These are phyloP conservation scores for Sycophaga agraensis DNA, from an alignment of 1,140 invertebrate genomes.

Conservation along the genomic window DNA sequence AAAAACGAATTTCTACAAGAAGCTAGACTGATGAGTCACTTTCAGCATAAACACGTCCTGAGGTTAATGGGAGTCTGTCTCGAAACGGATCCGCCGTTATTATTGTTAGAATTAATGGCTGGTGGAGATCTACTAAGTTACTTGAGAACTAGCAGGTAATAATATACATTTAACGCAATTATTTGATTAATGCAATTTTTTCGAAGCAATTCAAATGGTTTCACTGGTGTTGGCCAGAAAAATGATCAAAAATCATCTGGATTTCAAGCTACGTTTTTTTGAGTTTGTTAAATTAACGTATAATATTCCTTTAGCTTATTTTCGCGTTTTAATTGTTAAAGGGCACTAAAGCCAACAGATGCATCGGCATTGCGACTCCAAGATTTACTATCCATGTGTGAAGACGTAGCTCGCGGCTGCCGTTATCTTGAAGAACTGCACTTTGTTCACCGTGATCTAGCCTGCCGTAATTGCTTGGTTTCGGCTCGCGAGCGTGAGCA, in stretches of 20 bases:
- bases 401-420: conserved; percentile 92
- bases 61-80: conserved; percentile 90
- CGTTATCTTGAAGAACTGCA: conserved; percentile 91
- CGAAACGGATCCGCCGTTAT: conserved; percentile 88
- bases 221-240: too few species aligned
- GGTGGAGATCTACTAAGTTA: conserved; percentile 92
- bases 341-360: conserved; percentile 60
- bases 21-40: conserved; percentile 95
- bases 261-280: too few species aligned
- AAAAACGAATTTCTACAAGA: conserved; percentile 95
- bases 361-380: conserved; percentile 68
- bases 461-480: conserved; percentile 91
- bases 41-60: conserved; percentile 94
- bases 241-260: too few species aligned
- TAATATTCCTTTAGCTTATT: too few species aligned
- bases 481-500: conserved; percentile 68
- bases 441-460: conserved; percentile 95
- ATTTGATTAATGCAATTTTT: too few species aligned
- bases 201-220: too few species aligned
- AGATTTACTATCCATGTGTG: conserved; percentile 88
- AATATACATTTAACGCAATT: too few species aligned
- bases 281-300: too few species aligned
- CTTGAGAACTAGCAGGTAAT: conserved; percentile 67
- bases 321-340: too few species aligned
- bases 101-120: conserved; percentile 97